Conservation (phyloP, 2,797 vertebrate species). For the Heliangelus exortis region DNA sequence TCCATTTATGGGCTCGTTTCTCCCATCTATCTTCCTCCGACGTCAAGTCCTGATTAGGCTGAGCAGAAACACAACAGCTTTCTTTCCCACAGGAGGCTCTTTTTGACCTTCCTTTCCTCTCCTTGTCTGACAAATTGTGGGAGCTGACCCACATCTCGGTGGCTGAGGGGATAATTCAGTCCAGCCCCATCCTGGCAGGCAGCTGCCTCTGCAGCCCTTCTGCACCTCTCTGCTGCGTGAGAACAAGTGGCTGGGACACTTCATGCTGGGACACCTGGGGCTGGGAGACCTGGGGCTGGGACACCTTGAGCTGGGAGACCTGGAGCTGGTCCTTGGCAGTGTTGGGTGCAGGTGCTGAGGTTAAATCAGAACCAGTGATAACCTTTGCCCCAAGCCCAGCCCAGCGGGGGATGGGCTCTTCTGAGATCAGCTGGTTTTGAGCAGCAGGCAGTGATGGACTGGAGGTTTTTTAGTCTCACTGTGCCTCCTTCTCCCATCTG, state of each 20-base stretch:
- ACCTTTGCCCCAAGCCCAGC: constrained; percentile 14
- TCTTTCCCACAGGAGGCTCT: constrained; percentile 52
- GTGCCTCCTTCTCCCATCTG: not conserved
- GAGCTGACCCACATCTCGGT: constrained; percentile 83
- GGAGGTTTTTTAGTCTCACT: accelerated
- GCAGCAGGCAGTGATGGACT: not conserved
- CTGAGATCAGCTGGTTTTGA: not conserved
- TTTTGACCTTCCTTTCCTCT: constrained; percentile 81
- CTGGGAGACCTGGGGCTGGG: no score
- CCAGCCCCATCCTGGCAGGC: constrained; percentile 70
- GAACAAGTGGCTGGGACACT: constrained; percentile 16
- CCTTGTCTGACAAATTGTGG: constrained; percentile 84
- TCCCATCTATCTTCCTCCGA: constrained; percentile 82
- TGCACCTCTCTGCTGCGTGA: not conserved
- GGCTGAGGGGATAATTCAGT: constrained; percentile 75
- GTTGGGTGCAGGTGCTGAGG: not conserved
- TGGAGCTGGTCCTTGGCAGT: not conserved
- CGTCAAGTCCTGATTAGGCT: constrained; percentile 72
- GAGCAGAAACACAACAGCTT: constrained; percentile 42
- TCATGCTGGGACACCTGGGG: not conserved
- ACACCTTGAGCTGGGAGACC: no score
- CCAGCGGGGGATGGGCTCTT: not conserved
- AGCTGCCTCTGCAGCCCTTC: constrained; percentile 54
- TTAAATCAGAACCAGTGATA: constrained; percentile 44
- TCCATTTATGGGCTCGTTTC: constrained; percentile 74